Evolutionary conservation across 2,797 vertebrate species (phyloP), one percentile per base, ranked within the genome.

Genomic region (Chrosomus eos): DNA sequence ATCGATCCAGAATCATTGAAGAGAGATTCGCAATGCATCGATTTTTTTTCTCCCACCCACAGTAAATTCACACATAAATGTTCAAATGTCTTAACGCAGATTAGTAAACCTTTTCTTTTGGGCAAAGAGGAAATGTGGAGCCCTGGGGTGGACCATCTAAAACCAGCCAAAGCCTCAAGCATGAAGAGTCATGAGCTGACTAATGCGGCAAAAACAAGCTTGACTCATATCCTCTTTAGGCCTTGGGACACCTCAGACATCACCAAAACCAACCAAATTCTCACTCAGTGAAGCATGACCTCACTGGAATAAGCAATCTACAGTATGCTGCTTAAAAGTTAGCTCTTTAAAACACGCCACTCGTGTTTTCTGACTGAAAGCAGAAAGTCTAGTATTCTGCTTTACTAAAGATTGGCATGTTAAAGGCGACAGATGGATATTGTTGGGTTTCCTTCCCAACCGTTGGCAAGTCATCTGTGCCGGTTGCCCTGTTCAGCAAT

Each of bases 361-460:
- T 75, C 43, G 26, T 78, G 58, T 43, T 78, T 78, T 45, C 1
- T 78, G 58, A 64, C 38, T 31, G 26, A 45, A 16, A 43, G 81
- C 11, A 82, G 18, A 73, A 14, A 19, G 5, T 64, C 58, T 64
- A 74, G 58, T 75, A 79, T 45, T 64, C 53, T 77, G 73, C 82
- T 16, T 68, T 48, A 77, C 48, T 77, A 26, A 68, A 70, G 48
- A 68, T 73, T 77, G 81, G 85, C 80, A 73, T 82, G 80, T 70
- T 62, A 70, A 76, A 79, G 43, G 73, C 66, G 68, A 82, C 85
- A 86, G 85, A 86, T 83, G 85, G 85, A 72, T 83, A 66, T 79
- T 33, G 67, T 83, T 80, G 75, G 85, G 67, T 86, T 79, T 83
- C 74, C 55, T 82, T 77, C 58, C 74, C n/a, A 51, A 78, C 80